These are phyloP conservation scores for Scortum barcoo DNA, from an alignment of 2,113 vertebrate species.

Conservation along the genomic window DNA sequence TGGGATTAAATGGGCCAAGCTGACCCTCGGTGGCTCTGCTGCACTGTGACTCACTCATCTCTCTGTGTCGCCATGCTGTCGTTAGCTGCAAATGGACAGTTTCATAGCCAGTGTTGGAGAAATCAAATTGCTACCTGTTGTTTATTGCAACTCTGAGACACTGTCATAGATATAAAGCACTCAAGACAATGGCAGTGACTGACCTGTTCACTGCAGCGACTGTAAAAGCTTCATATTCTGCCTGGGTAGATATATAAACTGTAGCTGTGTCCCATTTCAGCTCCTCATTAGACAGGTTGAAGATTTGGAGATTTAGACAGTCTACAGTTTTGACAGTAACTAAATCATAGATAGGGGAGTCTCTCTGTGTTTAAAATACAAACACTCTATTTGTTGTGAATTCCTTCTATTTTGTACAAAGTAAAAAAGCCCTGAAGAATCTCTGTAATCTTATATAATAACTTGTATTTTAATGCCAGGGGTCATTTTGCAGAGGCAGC, in stretches of 20 bases:
- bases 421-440: neutral
- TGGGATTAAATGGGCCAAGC: slow-evolving; percentile 33
- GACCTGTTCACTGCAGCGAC: neutral
- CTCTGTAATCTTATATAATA: slow-evolving; percentile 1
- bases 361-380: neutral
- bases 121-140: neutral
- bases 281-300: slow-evolving; percentile 1
- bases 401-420: neutral
- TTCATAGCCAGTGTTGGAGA: neutral
- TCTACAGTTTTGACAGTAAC: neutral
- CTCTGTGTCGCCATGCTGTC: neutral
- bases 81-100: neutral
- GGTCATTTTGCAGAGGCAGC: slow-evolving; percentile 8
- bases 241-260: slow-evolving; percentile 11
- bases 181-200: neutral
- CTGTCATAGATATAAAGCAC: neutral
- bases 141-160: slow-evolving; percentile 2
- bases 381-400: neutral
- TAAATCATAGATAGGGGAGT: neutral
- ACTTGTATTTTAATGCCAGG: neutral
- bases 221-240: slow-evolving; percentile 12
- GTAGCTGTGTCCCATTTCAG: slow-evolving; percentile 22
- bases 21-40: slow-evolving; percentile 29
- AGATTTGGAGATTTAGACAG: neutral
- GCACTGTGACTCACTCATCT: slow-evolving; percentile 5